Conservation (phyloP, 1,140 invertebrate species). For the Saccostrea echinata region DNA sequence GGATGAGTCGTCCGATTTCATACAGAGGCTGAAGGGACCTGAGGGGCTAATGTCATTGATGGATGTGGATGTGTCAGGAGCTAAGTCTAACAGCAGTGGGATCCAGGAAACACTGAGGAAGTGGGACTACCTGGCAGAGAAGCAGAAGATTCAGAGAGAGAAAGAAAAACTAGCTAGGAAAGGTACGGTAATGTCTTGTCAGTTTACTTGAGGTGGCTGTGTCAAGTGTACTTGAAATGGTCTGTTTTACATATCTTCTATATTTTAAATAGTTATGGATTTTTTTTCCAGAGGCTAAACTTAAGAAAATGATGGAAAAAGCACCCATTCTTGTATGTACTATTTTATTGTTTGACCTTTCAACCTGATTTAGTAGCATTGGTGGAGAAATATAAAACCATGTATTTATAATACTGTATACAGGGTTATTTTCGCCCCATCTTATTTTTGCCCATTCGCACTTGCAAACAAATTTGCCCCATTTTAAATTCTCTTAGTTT, state of each 20-base stretch:
- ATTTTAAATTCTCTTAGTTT: too few species aligned
- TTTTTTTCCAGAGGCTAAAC: not conserved
- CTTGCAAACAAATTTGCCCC: too few species aligned
- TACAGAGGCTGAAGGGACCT: not conserved
- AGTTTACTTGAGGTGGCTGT: not conserved
- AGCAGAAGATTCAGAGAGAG: constrained; percentile 21
- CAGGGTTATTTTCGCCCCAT: too few species aligned
- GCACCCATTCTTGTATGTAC: constrained; percentile 23
- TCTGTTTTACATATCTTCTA: not conserved
- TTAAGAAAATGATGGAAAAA: constrained; percentile 20
- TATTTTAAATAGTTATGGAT: not conserved
- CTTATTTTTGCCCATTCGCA: too few species aligned
- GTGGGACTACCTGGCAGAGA: constrained; percentile 26
- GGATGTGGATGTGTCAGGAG: not conserved
- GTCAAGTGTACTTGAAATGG: not conserved
- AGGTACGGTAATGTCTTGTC: not conserved
- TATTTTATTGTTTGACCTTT: not conserved
- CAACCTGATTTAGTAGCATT: not conserved
- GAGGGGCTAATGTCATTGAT: constrained; percentile 9
- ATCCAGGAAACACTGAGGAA: constrained; percentile 3
- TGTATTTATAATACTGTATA: not conserved
- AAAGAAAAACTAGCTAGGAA: constrained; percentile 24
- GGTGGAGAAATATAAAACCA: not conserved
- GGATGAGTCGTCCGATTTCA: not conserved
- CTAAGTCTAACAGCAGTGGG: not conserved